A percentile compares a stretch with the other conserved stretches of the same genome.
phyloP scores from a whole-genome alignment of 2,113 vertebrate species.

The Notarius quadriscutis region DNA sequence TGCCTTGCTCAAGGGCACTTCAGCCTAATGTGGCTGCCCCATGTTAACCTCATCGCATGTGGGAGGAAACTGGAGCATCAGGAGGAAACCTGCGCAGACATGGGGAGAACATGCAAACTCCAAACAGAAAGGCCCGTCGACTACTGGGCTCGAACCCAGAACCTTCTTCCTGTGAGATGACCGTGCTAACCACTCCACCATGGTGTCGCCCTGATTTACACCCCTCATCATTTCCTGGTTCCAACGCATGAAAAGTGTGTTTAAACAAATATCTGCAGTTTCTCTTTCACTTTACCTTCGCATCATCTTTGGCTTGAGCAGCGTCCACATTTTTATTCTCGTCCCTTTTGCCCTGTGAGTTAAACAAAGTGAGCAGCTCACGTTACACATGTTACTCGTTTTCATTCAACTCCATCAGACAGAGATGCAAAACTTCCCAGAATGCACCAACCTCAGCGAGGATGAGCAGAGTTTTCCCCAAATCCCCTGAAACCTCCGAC shows the following conservation, averaged over 20 bases:
- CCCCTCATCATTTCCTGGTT: not conserved
- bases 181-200: too few species aligned
- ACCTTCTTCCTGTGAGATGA: too few species aligned
- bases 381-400: not conserved
- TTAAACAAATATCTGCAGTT: not conserved
- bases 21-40: too few species aligned
- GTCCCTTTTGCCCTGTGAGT: constrained; percentile 74
- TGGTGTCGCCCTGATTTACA: not conserved
- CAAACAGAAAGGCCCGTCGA: too few species aligned
- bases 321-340: constrained; percentile 72
- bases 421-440: not conserved
- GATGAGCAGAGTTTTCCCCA: constrained; percentile 77
- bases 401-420: constrained; percentile 15
- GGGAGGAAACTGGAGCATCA: too few species aligned
- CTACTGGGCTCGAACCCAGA: too few species aligned
- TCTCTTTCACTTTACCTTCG: constrained; percentile 66
- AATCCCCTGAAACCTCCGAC: constrained; percentile 82
- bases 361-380: not conserved
- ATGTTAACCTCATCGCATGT: too few species aligned
- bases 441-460: constrained; percentile 74
- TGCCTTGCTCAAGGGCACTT: too few species aligned
- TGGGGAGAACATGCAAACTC: too few species aligned
- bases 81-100: too few species aligned
- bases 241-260: not conserved
- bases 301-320: constrained; percentile 78